Conservation (phyloP, 2,888 invertebrate genomes). For the Linnaemya vulpina region DNA sequence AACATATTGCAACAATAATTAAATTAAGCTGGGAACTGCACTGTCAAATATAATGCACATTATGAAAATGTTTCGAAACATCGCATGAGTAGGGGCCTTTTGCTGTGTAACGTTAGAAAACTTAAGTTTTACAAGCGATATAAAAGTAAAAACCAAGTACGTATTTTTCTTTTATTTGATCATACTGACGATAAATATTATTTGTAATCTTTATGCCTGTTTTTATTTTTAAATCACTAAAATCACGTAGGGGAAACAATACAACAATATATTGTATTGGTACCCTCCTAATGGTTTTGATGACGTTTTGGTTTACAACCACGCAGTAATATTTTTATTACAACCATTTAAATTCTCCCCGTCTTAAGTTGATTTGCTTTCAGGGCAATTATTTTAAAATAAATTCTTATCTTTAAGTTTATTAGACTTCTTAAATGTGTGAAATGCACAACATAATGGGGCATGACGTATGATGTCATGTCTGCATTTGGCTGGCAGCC, state of each 20-base stretch:
- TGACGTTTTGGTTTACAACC: neutral
- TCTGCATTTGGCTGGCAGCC: conserved; percentile 19
- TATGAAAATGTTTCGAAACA: too few relatives aligned
- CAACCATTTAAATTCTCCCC: neutral
- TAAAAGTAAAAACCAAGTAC: too few relatives aligned
- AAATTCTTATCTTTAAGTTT: conserved; percentile 34
- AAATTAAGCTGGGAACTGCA: too few relatives aligned
- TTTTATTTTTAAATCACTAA: neutral
- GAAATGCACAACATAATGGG: conserved; percentile 9
- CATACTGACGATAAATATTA: too few relatives aligned
- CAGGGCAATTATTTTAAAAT: neutral
- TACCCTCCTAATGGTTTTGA: neutral
- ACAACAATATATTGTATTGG: neutral
- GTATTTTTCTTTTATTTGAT: too few relatives aligned
- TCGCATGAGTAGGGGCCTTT: too few relatives aligned
- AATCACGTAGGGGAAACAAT: neutral
- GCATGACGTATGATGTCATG: neutral
- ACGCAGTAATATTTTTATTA: neutral
- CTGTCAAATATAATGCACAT: too few relatives aligned
- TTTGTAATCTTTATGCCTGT: too few relatives aligned
- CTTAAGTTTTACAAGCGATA: too few relatives aligned
- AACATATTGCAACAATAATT: too few relatives aligned
- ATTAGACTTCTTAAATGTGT: conserved; percentile 25
- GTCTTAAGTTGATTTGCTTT: conserved; percentile 14
- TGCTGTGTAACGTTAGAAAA: too few relatives aligned